Evolutionary conservation across 1,140 invertebrate genomes (phyloP), one percentile per base, ranked within the genome.

Genomic region (Lepidurus packardi): DNA sequence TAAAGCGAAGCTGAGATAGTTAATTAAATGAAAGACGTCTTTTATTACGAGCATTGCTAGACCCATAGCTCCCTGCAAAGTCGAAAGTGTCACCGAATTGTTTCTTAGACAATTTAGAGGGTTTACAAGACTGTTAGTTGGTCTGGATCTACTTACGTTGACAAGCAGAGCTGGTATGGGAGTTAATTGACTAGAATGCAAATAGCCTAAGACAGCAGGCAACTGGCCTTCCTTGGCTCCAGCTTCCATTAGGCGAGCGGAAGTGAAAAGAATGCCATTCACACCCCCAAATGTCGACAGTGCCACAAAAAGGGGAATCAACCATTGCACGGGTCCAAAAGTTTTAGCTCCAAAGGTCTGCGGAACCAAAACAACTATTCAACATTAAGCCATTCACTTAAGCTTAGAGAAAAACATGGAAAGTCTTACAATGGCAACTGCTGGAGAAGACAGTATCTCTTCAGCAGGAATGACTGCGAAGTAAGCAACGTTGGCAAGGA

Each of bases 261-360:
- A 94, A 1, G 95, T 96, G 85, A 97, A 96, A 65, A 97, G 86
- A 47, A 96, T 93, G 16, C 95, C 95, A 84, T 97, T 97, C 0
- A 96, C 94, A 16, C 94, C 94, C 24, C 95, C 95, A 83, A 90
- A 88, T 7, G 89, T 89, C n/a, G 90, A 91, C 45, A 97, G 85
- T 0, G 95, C 93, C 13, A 97, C 95, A 84, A 95, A 95, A 25
- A 96, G 88, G 1, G 95, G 94, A 81, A 97, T 94, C 78, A 91
- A 85, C 90, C 93, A 95, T 78, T 90, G 90, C 82, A 94, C 86
- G 0, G 86, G 83, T 5, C 92, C 91, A 83, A 94, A 95, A 77
- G 94, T 87, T 75, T 90, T 89, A 80, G 92, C 88, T 3, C 93
- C 93, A 85, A 96, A 96, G 43, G 89, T 89, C 88, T 91, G 83